Evolutionary conservation across 2,797 vertebrate species (phyloP), one percentile per base, ranked within the genome.

Genomic region (Champsocephalus esox): DNA sequence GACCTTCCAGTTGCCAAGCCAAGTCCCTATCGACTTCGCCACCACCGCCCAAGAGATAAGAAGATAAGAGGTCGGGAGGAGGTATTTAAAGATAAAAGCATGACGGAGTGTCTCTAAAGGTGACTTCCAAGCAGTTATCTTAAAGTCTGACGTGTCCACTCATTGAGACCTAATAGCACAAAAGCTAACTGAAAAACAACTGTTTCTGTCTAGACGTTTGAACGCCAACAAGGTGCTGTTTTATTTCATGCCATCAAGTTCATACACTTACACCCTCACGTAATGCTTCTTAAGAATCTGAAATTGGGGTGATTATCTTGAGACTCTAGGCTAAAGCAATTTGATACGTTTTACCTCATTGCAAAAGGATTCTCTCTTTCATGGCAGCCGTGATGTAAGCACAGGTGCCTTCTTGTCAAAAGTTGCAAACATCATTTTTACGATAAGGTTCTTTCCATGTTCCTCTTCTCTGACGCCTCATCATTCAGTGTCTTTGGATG

Each of bases 401-500:
- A 66, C 81, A 86, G 75, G 66, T 77, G 64, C 46, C 54, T 64
- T 68, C 48, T 64, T 77, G 45, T 76, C 66, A 62, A 73, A 77
- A 51, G 19, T 32, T 51, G 70, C 66, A 57, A 11, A 19, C 58
- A 66, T 83, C 52, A 57, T 12, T 76, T 28, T 81, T 56, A 74
- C 74, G 61, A 70, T 65, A 19, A 76, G 62, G 34, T 19, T 67
- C 62, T 73, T 81, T 85, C 83, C 28, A 77, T 83, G 73, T 82
- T 79, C 41, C 56, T 46, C 70, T 74, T 65, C 46, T 79, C 46
- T 34, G 67, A 81, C 16, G 52, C 62, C 66, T 78, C 79, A 79
- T 63, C 77, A 17, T 65, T 66, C 63, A 59, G 54, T 69, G 51
- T 77, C 79, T 69, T 83, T 84, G 84, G 77, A 88, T 77, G 80